Evolutionary conservation across 2,113 vertebrate species (phyloP).

Genomic region (Lagopus muta): DNA sequence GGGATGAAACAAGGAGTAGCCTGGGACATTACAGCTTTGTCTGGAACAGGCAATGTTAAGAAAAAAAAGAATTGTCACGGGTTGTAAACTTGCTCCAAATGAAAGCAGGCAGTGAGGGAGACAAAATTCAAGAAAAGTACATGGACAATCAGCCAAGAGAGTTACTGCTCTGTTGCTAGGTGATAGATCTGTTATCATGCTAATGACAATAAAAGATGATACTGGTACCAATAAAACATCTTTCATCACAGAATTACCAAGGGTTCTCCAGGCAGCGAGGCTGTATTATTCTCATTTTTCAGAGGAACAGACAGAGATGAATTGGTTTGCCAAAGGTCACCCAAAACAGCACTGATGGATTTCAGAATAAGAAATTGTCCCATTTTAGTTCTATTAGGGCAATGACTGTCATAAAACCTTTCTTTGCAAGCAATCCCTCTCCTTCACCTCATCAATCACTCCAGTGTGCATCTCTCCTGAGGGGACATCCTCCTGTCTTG

Average conservation of each 20-base stretch:
- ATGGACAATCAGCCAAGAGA: not conserved
- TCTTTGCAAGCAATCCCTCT: not conserved
- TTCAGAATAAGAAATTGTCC: slow-evolving; percentile 56
- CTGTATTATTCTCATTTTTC: slow-evolving; percentile 36
- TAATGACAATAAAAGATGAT: slow-evolving; percentile 64
- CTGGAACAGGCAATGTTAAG: not conserved
- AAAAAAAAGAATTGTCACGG: not conserved
- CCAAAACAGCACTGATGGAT: not conserved
- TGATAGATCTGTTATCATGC: slow-evolving; percentile 61
- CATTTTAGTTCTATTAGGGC: slow-evolving; percentile 47
- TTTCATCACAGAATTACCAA: slow-evolving; percentile 59
- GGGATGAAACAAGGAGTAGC: not conserved
- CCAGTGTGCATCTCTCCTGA: not conserved
- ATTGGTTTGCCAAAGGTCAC: slow-evolving; percentile 67
- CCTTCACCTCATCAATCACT: not conserved
- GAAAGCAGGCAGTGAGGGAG: slow-evolving; percentile 12
- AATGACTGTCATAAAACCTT: slow-evolving; percentile 43
- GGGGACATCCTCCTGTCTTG: not conserved
- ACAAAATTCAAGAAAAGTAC: not conserved
- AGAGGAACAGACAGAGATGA: slow-evolving; percentile 41
- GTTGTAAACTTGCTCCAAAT: not conserved
- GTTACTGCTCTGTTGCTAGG: slow-evolving; percentile 63
- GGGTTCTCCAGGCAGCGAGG: slow-evolving; percentile 35
- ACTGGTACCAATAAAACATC: slow-evolving; percentile 61
- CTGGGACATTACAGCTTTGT: not conserved